These are phyloP conservation scores for Arion vulgaris DNA, from an alignment of 1,140 invertebrate genomes.

Conservation along the genomic window DNA sequence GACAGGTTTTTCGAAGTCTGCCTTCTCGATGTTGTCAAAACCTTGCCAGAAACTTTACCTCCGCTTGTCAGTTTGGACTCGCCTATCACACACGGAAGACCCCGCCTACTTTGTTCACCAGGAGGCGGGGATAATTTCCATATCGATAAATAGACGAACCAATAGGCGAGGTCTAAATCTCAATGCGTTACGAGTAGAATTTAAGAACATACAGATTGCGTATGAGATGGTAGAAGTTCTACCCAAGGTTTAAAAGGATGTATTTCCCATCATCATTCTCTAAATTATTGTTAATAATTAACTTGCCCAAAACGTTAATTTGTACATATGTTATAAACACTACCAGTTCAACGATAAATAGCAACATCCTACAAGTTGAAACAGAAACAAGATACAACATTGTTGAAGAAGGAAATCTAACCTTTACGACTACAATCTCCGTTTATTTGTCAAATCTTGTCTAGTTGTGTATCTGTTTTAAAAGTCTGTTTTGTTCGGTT, in stretches of 20 bases:
- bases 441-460: too few species aligned
- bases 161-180: neutral
- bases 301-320: too few species aligned
- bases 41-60: neutral
- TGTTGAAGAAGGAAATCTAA: too few species aligned
- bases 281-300: too few species aligned
- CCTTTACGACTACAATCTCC: too few species aligned
- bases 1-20: neutral
- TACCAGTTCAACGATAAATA: too few species aligned
- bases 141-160: neutral
- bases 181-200: neutral
- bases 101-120: neutral
- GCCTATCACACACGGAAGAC: neutral
- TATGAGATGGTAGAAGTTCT: neutral
- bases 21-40: neutral
- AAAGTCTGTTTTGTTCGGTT: too few species aligned
- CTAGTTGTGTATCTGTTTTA: too few species aligned
- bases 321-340: too few species aligned
- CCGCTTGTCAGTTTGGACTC: constrained; percentile 1
- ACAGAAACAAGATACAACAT: too few species aligned
- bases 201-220: neutral
- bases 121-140: neutral
- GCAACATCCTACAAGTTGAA: too few species aligned
- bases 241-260: neutral
- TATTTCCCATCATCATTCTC: neutral